Percentiles rank a stretch among this genome's conserved stretches.
Conservation (phyloP, 2,888 invertebrate species). For the Drosophila anceps region DNA sequence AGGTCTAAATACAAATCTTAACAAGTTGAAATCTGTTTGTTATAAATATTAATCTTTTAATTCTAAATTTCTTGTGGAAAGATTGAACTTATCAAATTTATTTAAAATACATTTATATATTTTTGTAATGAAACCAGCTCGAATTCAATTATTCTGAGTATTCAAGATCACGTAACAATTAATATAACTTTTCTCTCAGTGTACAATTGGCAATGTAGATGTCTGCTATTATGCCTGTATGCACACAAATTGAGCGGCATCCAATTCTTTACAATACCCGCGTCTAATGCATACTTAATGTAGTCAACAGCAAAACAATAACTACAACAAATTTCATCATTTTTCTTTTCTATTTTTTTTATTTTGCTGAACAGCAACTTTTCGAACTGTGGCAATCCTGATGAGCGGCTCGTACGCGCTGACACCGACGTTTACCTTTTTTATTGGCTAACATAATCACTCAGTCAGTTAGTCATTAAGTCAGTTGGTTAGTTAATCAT, state of each 20-base stretch:
- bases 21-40: too few species aligned
- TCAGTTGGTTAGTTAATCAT: slow-evolving; percentile 54
- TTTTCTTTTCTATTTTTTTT: slow-evolving; percentile 1
- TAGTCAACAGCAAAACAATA: slow-evolving; percentile 33
- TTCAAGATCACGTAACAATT: too few species aligned
- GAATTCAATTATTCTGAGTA: too few species aligned
- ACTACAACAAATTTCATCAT: slow-evolving; percentile 27
- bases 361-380: slow-evolving; percentile 20
- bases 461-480: slow-evolving; percentile 38
- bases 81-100: too few species aligned
- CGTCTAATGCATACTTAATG: slow-evolving; percentile 77
- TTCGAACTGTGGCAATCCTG: slow-evolving; percentile 28
- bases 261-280: slow-evolving; percentile 46
- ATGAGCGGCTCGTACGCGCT: slow-evolving; percentile 65
- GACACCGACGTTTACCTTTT: slow-evolving; percentile 55
- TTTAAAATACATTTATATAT: too few species aligned
- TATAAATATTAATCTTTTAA: too few species aligned
- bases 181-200: background rate
- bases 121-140: too few species aligned
- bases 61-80: too few species aligned
- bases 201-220: slow-evolving; percentile 4
- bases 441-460: slow-evolving; percentile 40
- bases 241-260: slow-evolving; percentile 49
- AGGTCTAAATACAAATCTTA: too few species aligned
- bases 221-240: slow-evolving; percentile 19